phyloP scores from a whole-genome alignment of 2,113 vertebrate genomes.

The Anoura caudifer region DNA sequence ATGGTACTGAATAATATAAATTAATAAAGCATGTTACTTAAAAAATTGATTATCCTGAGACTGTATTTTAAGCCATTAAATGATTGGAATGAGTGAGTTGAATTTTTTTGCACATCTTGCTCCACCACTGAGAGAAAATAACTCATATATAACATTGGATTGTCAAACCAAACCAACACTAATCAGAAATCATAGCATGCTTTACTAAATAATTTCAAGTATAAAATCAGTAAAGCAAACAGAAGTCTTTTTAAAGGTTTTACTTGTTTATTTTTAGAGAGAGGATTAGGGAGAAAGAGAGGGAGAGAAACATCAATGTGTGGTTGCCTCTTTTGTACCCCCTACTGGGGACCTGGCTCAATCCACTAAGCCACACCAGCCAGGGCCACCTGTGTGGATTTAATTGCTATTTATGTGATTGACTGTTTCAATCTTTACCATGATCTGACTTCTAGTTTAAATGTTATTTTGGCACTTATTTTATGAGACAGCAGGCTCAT shows the following conservation, averaged over 20 bases:
- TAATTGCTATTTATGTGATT: neutral
- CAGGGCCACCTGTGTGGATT: neutral
- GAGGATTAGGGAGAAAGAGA: too few species aligned
- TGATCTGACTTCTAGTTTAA: neutral
- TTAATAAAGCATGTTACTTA: neutral
- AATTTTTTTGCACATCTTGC: neutral
- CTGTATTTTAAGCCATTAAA: neutral
- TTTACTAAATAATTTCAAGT: neutral
- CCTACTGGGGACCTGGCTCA: too few species aligned
- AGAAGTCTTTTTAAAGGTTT: neutral
- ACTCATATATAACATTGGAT: neutral
- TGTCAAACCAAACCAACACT: neutral
- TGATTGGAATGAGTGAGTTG: neutral
- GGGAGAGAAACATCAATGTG: too few species aligned
- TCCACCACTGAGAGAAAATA: neutral
- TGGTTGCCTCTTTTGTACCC: too few species aligned
- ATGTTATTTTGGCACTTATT: neutral
- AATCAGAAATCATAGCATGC: neutral
- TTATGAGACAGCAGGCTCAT: neutral
- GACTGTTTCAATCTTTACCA: neutral
- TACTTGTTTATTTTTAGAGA: too few species aligned
- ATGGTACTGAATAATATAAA: neutral
- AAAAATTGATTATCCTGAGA: neutral
- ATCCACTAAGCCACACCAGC: too few species aligned
- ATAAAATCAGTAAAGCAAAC: neutral